These are phyloP conservation scores for Eupeodes corollae DNA, from an alignment of 1,140 invertebrate species.

Conservation along the genomic window DNA sequence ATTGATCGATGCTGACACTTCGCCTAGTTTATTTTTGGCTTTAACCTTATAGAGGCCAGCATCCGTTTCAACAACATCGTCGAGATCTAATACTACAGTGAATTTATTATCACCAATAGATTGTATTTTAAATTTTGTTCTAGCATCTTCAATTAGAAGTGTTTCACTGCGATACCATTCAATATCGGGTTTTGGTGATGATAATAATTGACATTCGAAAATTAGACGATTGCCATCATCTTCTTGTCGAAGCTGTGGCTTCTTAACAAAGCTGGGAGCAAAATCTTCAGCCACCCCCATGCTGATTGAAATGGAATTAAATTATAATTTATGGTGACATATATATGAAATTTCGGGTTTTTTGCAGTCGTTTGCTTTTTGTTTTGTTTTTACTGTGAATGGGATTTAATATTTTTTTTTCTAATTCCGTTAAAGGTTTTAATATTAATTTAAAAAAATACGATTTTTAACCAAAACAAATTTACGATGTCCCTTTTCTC, in stretches of 20 bases:
- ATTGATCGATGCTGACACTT: slow-evolving; percentile 96
- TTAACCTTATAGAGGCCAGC: slow-evolving; percentile 96
- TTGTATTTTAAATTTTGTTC: slow-evolving; percentile 78
- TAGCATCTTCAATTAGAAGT: slow-evolving; percentile 64
- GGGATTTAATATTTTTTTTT: no score
- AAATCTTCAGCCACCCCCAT: slow-evolving; percentile 64
- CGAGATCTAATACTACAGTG: slow-evolving; percentile 81
- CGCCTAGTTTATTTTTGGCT: slow-evolving; percentile 94
- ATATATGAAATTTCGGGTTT: no score
- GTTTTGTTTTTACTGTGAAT: no score
- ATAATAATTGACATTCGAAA: slow-evolving; percentile 86
- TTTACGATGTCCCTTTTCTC: no score
- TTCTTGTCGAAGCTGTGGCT: slow-evolving; percentile 89
- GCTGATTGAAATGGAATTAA: slow-evolving; percentile 1
- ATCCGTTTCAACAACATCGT: slow-evolving; percentile 91
- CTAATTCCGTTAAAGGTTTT: no score
- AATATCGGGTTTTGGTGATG: slow-evolving; percentile 80
- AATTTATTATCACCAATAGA: slow-evolving; percentile 76
- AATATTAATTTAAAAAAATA: no score
- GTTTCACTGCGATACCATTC: slow-evolving; percentile 83
- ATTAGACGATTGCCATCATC: slow-evolving; percentile 91
- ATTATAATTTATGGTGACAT: background rate
- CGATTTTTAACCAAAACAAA: no score
- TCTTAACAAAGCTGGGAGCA: slow-evolving; percentile 93
- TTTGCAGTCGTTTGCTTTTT: no score